Evolutionary conservation across 2,113 vertebrate species (phyloP).

Genomic region (Himantopus leucocephalus): DNA sequence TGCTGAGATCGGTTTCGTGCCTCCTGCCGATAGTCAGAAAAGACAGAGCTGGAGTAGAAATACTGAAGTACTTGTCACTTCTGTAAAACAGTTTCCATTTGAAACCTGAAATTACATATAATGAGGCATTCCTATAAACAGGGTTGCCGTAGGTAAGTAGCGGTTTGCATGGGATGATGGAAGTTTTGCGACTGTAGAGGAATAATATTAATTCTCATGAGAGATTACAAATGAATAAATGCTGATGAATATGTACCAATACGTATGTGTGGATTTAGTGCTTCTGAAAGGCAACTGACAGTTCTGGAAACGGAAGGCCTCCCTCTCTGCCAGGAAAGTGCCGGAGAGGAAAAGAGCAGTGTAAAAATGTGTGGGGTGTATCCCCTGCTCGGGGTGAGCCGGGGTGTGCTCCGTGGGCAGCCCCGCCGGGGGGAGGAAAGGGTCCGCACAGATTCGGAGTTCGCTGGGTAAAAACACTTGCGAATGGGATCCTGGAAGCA

Average conservation of each 20-base stretch:
- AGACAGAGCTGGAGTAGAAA: not conserved
- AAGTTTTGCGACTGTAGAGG: not conserved
- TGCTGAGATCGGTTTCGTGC: not conserved
- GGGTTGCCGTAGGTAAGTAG: not conserved
- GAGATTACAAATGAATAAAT: slow-evolving; percentile 18
- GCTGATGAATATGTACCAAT: slow-evolving; percentile 16
- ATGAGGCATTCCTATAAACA: slow-evolving; percentile 14
- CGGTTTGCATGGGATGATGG: not conserved
- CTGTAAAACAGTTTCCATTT: not conserved
- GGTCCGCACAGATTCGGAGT: rapidly evolving
- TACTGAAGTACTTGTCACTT: slow-evolving; percentile 14
- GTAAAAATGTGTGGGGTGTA: rapidly evolving
- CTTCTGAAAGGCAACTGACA: slow-evolving; percentile 1
- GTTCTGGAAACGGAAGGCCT: not conserved
- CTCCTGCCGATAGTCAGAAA: not conserved
- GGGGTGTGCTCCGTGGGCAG: not conserved
- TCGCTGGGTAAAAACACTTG: rapidly evolving
- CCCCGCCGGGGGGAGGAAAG: too few relatives aligned
- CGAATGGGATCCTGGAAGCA: not conserved
- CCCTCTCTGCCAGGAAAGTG: not conserved
- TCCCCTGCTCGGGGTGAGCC: rapidly evolving
- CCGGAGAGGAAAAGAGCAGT: not conserved
- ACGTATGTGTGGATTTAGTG: not conserved
- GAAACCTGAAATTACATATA: slow-evolving; percentile 45
- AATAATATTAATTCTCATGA: slow-evolving; percentile 41